Conservation (phyloP, 2,888 invertebrate genomes). For the Melipona beecheii region DNA sequence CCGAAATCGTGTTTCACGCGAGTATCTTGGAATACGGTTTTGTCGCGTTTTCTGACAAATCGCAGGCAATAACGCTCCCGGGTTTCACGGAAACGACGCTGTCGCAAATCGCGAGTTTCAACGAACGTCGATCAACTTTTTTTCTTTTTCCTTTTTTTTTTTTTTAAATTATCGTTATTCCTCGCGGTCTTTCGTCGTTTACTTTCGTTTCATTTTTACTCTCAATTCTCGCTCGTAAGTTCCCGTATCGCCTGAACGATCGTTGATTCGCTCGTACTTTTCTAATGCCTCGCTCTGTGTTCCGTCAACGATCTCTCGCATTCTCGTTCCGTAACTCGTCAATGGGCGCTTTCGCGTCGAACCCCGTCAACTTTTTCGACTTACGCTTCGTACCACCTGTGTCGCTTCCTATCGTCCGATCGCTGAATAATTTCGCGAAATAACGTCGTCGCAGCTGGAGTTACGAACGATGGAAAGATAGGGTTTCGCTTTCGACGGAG, state of each 20-base stretch:
- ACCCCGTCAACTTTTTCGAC: background rate
- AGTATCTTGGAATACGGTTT: background rate
- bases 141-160: too few relatives aligned
- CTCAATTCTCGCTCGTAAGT: too few relatives aligned
- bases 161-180: too few relatives aligned
- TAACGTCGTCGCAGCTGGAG: constrained; percentile 78
- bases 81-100: too few relatives aligned
- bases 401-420: constrained; percentile 61
- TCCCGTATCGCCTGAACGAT: too few relatives aligned
- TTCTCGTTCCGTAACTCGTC: constrained; percentile 25
- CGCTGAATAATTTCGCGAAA: constrained; percentile 73
- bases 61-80: background rate
- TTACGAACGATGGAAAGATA: constrained; percentile 81
- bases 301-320: background rate
- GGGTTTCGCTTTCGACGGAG: constrained; percentile 65
- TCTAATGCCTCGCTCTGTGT: too few relatives aligned
- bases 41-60: background rate
- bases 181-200: too few relatives aligned
- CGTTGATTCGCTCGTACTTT: too few relatives aligned
- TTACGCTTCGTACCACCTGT: constrained; percentile 27
- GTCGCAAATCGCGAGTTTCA: too few relatives aligned
- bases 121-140: too few relatives aligned
- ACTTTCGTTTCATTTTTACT: too few relatives aligned
- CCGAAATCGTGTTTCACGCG: background rate
- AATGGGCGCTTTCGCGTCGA: constrained; percentile 17